phyloP scores from a whole-genome alignment of 2,888 invertebrate genomes.

The Prenolepis imparis region DNA sequence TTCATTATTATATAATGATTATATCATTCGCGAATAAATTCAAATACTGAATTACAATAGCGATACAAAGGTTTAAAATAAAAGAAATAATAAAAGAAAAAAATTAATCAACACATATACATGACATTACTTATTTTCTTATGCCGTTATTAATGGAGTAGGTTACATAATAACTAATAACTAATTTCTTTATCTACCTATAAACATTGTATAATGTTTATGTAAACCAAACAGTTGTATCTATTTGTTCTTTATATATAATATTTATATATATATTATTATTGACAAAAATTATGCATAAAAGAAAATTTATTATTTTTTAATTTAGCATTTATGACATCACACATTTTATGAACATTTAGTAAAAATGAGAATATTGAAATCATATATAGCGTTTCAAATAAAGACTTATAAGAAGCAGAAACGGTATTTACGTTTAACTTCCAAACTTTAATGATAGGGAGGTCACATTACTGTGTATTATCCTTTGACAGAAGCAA shows the following conservation, averaged over 20 bases:
- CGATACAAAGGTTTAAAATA: conserved; percentile 12
- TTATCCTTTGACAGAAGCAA: background rate
- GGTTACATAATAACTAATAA: conserved; percentile 15
- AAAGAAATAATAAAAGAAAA: background rate
- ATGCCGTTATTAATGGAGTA: no score
- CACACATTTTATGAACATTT: background rate
- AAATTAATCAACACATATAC: background rate
- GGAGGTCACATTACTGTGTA: conserved; percentile 2
- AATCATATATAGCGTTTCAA: background rate
- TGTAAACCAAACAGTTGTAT: background rate
- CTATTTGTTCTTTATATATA: background rate
- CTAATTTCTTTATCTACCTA: background rate
- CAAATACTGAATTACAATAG: background rate
- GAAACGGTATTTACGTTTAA: background rate
- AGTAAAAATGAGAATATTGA: background rate
- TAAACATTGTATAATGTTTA: background rate
- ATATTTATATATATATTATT: background rate
- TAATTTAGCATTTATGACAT: conserved; percentile 1
- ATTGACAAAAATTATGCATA: background rate
- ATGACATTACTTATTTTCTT: background rate
- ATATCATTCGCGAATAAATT: background rate
- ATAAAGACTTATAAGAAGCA: background rate
- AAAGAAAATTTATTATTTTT: conserved; percentile 13
- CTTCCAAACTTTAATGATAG: conserved; percentile 14
- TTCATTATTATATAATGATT: background rate